A percentile compares a stretch with the other conserved stretches of the same genome.
Conservation (phyloP, 2,113 vertebrate species). For the Erythrolamprus reginae region DNA sequence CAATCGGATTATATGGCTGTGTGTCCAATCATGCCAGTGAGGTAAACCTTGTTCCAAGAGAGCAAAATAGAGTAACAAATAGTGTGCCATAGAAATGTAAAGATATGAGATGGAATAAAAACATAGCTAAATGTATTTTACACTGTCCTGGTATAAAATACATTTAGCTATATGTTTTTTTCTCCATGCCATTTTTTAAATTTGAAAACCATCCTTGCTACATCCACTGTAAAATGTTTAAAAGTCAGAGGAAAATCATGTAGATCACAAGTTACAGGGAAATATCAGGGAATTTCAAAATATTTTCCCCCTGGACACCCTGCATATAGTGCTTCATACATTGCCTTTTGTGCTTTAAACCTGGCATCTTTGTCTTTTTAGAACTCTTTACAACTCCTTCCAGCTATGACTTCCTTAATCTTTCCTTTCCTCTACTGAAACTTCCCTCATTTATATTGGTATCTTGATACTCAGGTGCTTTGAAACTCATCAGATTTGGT, state of each 20-base stretch:
- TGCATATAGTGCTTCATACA: neutral
- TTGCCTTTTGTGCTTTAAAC: neutral
- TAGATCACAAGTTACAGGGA: too few relatives aligned
- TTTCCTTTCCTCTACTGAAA: neutral
- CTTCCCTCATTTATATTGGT: neutral
- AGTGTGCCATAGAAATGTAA: neutral
- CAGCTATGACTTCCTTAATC: neutral
- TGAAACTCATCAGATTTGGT: neutral
- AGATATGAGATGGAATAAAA: neutral
- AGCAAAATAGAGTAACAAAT: neutral
- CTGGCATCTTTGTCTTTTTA: neutral
- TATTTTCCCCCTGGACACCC: too few relatives aligned
- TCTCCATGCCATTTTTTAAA: neutral
- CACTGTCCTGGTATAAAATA: too few relatives aligned
- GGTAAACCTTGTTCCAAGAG: neutral
- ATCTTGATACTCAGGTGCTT: neutral
- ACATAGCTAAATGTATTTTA: neutral
- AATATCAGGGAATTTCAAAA: too few relatives aligned
- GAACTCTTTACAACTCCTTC: neutral
- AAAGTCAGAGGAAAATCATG: too few relatives aligned
- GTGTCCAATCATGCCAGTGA: neutral
- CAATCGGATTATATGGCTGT: neutral
- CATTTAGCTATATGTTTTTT: neutral
- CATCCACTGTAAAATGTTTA: too few relatives aligned
- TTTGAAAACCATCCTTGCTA: neutral